Evolutionary conservation across 2,888 invertebrate genomes (phyloP), one percentile per base, ranked within the genome.

Genomic region (Cynaeus angustus): DNA sequence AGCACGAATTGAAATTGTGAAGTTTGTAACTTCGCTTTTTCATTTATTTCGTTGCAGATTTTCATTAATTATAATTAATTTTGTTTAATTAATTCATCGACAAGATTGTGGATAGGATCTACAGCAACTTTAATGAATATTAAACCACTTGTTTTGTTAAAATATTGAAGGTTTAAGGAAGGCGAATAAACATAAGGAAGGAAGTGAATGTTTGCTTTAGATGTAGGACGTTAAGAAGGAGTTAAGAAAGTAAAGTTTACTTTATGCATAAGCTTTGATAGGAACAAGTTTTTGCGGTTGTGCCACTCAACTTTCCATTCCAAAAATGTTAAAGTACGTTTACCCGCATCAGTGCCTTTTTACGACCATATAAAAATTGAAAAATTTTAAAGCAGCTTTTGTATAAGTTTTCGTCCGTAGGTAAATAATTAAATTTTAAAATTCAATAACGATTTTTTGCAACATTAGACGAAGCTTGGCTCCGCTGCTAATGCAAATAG

Each of bases 181-280:
- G 7, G 16, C 8, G 46, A 46, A 46, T 46, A 46, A 46, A 46
- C 46, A 46, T 2, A 9, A 46, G 46, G 46, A 21, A 14, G 46
- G 46, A 46, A 46, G 46, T 46, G 14, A 3, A 46, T 46, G 46
- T 46, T 46, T 46, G 21, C 46, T 46, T 46, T 46, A 8, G 21
- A 46, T 46, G 16, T 46, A 46, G n/a, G 16, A 46, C 13, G 9
- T 46, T 46, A 46, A 46, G 43, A 43, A 43, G 43, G 43, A 43
- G 43, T 43, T 43, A 43, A 43, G 46, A n/a, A 46, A 16, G 46
- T 46, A 21, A 14, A 46, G 46, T 46, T 46, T 46, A 46, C 46
- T 46, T 46, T 46, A 46, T 46, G 46, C 46, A 21, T 21, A 46
- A 46, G 46, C 21, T 12, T 43, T 43, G 43, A 43, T 43, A 43